Base-by-base conservation (phyloP, 30 jellyfish, hydroid and myxozoan genomes). In the Euphysa ruthae region DNA sequence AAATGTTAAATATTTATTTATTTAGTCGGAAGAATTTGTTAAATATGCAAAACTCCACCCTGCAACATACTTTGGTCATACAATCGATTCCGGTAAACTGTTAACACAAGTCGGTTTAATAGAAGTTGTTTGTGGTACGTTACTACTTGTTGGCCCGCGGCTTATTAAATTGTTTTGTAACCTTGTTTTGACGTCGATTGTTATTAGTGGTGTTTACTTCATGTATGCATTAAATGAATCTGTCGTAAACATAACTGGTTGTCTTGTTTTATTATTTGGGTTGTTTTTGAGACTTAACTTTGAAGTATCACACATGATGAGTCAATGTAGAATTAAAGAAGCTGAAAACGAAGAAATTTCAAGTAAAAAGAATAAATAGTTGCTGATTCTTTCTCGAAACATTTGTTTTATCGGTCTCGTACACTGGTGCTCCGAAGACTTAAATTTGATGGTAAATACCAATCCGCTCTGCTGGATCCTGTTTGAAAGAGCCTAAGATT, bases 151-250 rank as follows among this genome's bases (percentile, higher is more conserved):
- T 32, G 96, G 96, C 21, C 93, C 94, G 23, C 70, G 94, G 28
- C 29, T 58, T 21, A 16, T 74, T 18, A 73, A 66, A 62, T 21
- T 86, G 74, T 32, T 86, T 14, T 65, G 96, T 71, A 71, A 88
- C 34, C 63, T 78, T 31, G 23, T 74, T 27, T 63, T 86, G 24
- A 70, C 94, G 4, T 86, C 96, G 1, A 43, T 86, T 14, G 73
- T 78, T 87, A 68, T 86, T 62, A 94, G 96, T 43, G 96, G 92
- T 0, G 27, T 86, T 94, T 86, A 86, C 30, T 51, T 84, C 21
- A 63, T 27, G 21, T 34, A 78, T 50, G 52, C 24, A 54, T 43
- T 79, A 35, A 57, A 73, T 6, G 93, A 78, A 25, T 82, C 94
- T 8, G 10, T n/a, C 4, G 52, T 6, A 19, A 24, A 33, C 23